These are phyloP conservation scores for Hemibagrus wyckioides DNA, from an alignment of 2,113 vertebrate species.

Conservation along the genomic window DNA sequence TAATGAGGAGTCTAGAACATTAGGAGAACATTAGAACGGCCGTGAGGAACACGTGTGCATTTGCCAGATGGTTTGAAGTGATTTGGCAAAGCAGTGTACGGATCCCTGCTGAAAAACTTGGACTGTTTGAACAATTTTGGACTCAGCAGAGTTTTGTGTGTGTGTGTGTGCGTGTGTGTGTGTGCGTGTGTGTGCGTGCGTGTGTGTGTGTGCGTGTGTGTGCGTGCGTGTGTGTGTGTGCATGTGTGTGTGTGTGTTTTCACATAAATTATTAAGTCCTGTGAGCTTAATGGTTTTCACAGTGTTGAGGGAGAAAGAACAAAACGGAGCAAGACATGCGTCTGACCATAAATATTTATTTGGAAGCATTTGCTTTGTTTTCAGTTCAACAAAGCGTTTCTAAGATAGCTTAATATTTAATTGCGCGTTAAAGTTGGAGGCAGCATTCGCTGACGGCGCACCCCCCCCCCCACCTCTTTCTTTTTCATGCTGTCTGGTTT, in stretches of 20 bases:
- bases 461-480: neutral
- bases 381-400: constrained; percentile 48
- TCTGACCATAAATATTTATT: constrained; percentile 62
- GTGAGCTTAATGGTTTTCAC: constrained; percentile 58
- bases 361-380: constrained; percentile 51
- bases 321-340: constrained; percentile 54
- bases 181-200: constrained; percentile 45
- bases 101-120: constrained; percentile 58
- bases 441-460: neutral
- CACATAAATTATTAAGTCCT: constrained; percentile 58
- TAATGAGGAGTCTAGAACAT: constrained; percentile 39
- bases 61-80: constrained; percentile 71
- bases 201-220: constrained; percentile 46
- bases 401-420: constrained; percentile 48
- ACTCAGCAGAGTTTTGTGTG: constrained; percentile 48
- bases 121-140: constrained; percentile 57
- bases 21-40: constrained; percentile 39
- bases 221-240: constrained; percentile 39
- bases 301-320: constrained; percentile 55
- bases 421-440: constrained; percentile 33
- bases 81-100: constrained; percentile 55
- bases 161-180: constrained; percentile 45
- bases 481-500: constrained; percentile 22
- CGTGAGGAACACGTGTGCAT: constrained; percentile 54
- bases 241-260: constrained; percentile 49